Evolutionary conservation across 1,140 invertebrate genomes (phyloP).

Genomic region (Aphelenchoides fujianensis): DNA sequence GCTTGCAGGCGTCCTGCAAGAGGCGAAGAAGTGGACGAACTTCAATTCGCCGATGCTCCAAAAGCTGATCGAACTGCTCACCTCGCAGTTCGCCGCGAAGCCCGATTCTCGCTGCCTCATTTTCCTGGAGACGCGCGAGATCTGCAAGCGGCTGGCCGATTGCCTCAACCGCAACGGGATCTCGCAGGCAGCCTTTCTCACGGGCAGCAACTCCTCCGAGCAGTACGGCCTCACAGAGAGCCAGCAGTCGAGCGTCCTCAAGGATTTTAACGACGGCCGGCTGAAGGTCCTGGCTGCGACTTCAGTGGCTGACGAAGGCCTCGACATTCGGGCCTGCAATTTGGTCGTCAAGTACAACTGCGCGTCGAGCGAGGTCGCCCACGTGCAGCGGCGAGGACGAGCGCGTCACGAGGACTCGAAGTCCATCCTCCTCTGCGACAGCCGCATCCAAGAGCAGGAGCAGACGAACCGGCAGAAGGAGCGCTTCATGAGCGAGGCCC

Average conservation of each 20-base stretch:
- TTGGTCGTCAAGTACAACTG: conserved; percentile 63
- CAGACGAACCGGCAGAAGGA: neutral
- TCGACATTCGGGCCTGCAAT: conserved; percentile 63
- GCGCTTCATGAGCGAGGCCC: neutral
- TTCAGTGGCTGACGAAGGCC: conserved; percentile 58
- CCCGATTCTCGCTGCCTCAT: neutral
- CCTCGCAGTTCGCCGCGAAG: neutral
- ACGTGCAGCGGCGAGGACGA: conserved; percentile 63
- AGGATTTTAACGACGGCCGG: neutral
- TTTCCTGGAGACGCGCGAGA: conserved; percentile 6
- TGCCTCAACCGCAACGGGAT: neutral
- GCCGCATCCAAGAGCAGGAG: neutral
- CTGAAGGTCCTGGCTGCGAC: neutral
- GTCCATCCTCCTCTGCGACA: neutral
- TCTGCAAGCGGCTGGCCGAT: neutral
- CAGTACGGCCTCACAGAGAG: neutral
- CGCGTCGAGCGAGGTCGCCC: conserved; percentile 63
- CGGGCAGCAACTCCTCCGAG: neutral
- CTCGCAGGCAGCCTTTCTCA: neutral
- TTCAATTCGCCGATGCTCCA: neutral
- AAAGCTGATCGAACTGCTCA: conserved; percentile 3
- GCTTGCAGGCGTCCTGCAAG: no score
- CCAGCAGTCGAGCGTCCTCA: neutral
- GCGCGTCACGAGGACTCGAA: neutral
- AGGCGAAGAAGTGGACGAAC: no score